Evolutionary conservation across 2,113 vertebrate species (phyloP), one percentile per base, ranked within the genome.

Genomic region (Spheniscus mendiculus): DNA sequence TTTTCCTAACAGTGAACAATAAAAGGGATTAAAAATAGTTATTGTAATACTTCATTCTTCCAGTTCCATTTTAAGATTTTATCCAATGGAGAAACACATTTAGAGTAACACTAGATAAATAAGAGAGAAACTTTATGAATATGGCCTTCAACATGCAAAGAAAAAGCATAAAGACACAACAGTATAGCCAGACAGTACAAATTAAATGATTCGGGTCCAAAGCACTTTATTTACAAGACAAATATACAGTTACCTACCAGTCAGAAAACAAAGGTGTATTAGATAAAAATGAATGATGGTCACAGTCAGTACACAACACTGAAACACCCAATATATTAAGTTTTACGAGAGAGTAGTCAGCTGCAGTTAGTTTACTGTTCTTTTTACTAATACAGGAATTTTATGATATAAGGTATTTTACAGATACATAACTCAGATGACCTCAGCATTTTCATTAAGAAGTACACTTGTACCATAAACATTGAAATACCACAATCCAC

Each of bases 401-500:
- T 83, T 55, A 92, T 18, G 19, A 71, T 36, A 77, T 2, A 89
- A 63, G 38, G 12, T 53, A 69, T 53, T 88, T 80, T 74, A 90
- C 30, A 66, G 65, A 71, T 36, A 73, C 10, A 71, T 36, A 93
- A 83, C 53, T 91, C 86, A 55, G 45, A 78, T 44, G 59, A 95
- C 36, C 36, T 76, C 66, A 94, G 44, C 63, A 89, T 90, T 95
- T 95, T 81, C 92, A 91, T 72, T 70, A 89, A 56, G 62, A 91
- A 74, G 21, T 50, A 87, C 25, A 62, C 38, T 63, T 86, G 63
- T 63, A 88, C 50, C 89, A 95, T 83, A 94, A 96, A 97, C 94
- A 89, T 2, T 83, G 80, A 98, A 96, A 93, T 70, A 95, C 61
- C 91, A 94, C 27, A 91, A 83, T 61, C 59, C 76, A 91, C 36